phyloP scores from a whole-genome alignment of 2,113 vertebrate species.

The Ictalurus furcatus region DNA sequence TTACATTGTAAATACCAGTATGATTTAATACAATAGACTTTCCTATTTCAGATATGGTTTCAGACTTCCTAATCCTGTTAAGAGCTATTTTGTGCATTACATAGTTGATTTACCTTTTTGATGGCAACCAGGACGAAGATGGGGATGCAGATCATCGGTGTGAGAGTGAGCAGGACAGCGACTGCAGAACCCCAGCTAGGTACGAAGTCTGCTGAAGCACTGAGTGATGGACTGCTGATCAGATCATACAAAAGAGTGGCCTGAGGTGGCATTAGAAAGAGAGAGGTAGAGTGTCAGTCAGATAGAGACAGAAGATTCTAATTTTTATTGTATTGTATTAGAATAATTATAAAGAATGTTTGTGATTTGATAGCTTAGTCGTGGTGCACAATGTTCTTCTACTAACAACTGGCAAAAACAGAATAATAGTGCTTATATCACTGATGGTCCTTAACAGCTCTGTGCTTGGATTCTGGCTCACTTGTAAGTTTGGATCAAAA shows the following conservation, averaged over 20 bases:
- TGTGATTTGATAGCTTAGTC: not conserved
- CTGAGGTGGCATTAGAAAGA: constrained; percentile 48
- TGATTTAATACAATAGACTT: not conserved
- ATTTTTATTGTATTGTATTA: not conserved
- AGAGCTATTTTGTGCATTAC: not conserved
- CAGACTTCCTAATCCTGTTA: not conserved
- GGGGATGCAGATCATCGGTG: constrained; percentile 70
- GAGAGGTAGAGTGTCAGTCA: not conserved
- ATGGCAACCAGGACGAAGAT: constrained; percentile 59
- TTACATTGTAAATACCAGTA: not conserved
- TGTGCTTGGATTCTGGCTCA: not conserved
- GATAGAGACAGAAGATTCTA: constrained; percentile 51
- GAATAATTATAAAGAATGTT: not conserved
- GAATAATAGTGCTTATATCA: not conserved
- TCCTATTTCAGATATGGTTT: not conserved
- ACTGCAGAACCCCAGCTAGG: not conserved
- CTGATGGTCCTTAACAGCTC: not conserved
- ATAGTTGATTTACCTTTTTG: constrained; percentile 53
- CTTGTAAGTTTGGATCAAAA: not conserved
- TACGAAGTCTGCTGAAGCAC: fast-evolving
- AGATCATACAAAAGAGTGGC: constrained; percentile 56
- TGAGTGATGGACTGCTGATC: fast-evolving
- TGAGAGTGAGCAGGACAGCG: constrained; percentile 53
- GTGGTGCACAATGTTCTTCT: not conserved
- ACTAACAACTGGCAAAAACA: not conserved